phyloP scores from a whole-genome alignment of 1,140 invertebrate species.

The Coptotermes formosanus region DNA sequence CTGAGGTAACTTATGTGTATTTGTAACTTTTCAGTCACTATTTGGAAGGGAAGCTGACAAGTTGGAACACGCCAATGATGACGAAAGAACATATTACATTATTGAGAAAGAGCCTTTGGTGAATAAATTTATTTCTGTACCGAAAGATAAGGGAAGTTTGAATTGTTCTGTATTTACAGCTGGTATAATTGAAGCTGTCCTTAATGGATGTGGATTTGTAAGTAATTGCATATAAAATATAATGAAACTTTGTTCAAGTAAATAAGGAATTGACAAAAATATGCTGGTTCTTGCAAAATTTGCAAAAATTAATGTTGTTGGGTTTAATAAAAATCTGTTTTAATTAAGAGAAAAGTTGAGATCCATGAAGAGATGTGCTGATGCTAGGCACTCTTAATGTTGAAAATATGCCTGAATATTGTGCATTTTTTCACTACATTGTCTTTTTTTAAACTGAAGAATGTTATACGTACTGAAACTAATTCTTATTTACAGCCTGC shows the following conservation, averaged over 20 bases:
- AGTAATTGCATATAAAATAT: constrained; percentile 49
- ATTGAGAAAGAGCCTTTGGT: constrained; percentile 98
- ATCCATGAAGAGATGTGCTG: too few species aligned
- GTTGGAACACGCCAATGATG: constrained; percentile 97
- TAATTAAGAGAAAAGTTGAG: too few species aligned
- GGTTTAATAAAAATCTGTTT: too few species aligned
- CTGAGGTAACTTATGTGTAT: background rate
- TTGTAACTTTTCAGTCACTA: constrained; percentile 63
- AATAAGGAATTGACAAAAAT: too few species aligned
- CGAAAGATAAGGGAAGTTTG: constrained; percentile 94
- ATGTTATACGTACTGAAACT: background rate
- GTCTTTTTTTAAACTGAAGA: too few species aligned
- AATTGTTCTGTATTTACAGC: constrained; percentile 99
- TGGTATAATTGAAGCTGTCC: constrained; percentile 94
- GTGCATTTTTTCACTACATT: too few species aligned
- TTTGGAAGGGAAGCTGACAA: constrained; percentile 99
- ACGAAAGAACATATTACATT: constrained; percentile 96
- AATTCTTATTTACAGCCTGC: constrained; percentile 71
- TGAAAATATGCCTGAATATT: too few species aligned
- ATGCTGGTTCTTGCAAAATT: too few species aligned
- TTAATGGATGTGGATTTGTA: constrained; percentile 95
- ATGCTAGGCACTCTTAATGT: too few species aligned
- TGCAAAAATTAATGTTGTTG: too few species aligned
- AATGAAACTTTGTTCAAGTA: too few species aligned
- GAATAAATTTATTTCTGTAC: constrained; percentile 96